A percentile compares a stretch with the other conserved stretches of the same genome.
Conservation (phyloP, 1,140 invertebrate genomes). For the Pollicipes pollicipes region DNA sequence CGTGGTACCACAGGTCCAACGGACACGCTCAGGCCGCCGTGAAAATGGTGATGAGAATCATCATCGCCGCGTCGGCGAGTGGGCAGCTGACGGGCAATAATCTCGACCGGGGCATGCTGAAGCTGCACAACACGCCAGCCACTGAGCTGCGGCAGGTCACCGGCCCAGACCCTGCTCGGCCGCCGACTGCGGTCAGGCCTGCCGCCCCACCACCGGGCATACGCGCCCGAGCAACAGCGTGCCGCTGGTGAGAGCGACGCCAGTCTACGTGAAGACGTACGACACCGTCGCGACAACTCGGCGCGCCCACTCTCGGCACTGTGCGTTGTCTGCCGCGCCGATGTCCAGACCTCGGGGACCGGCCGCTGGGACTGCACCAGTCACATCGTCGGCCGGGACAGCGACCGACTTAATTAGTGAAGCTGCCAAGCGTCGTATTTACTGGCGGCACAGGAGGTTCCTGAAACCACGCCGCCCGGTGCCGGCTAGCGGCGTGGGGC, state of each 20-base stretch:
- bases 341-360: not conserved
- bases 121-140: conserved; percentile 10
- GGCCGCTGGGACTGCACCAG: not conserved
- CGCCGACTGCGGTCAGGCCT: conserved; percentile 8
- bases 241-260: conserved; percentile 10
- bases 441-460: no score
- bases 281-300: not conserved
- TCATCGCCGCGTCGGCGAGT: not conserved
- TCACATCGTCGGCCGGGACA: not conserved
- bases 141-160: conserved; percentile 9
- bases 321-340: not conserved
- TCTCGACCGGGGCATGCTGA: conserved; percentile 6
- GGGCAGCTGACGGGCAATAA: not conserved
- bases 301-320: not conserved
- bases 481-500: no score
- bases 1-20: conserved; percentile 5
- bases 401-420: no score
- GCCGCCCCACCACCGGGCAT: conserved; percentile 12
- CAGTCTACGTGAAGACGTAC: not conserved
- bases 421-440: no score
- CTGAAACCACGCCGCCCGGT: no score
- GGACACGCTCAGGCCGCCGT: conserved; percentile 1
- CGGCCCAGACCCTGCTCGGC: conserved; percentile 13
- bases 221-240: conserved; percentile 13
- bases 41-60: conserved; percentile 8